Evolutionary conservation across 2,113 vertebrate genomes (phyloP), one percentile per base, ranked within the genome.

Genomic region (Melanotaenia duboulayi): DNA sequence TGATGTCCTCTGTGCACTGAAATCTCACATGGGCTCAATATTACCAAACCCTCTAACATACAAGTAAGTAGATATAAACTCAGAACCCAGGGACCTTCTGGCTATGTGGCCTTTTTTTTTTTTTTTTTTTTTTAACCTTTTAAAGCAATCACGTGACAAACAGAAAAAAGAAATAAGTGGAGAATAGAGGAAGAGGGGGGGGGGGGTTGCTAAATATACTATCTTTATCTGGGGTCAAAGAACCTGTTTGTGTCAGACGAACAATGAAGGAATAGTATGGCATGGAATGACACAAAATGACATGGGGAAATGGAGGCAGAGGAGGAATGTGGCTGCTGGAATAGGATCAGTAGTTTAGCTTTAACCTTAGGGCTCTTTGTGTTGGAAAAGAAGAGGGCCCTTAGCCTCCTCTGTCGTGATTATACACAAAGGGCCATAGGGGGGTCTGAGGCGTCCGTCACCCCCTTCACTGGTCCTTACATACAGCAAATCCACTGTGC

Each of bases 301-400:
- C 66, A 50, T 1, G 12, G 59, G 50, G 35, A 75, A 58, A 25
- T n/a, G 28, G 40, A 77, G 69, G 56, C 42, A 76, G 64, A 82
- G 49, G 56, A 83, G 83, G 86, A 91, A 87, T 82, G 83, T 80
- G 72, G 84, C 74, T 65, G 46, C 81, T 93, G 91, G 93, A 93
- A 88, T 25, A 19, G 60, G 87, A 92, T 93, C 92, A 93, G 90
- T 91, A 83, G 79, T 80, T 84, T 55, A 80, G 84, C 75, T 71
- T 80, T 87, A 89, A 92, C 91, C 90, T 90, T 86, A 58, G 25
- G 77, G 89, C 84, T 87, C 84, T 91, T 86, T 81, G 79, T 89
- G 84, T 76, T 87, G 74, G 80, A 83, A 28, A 28, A 76, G 75
- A 50, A 90, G 79, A 85, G 64, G 72, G 74, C 75, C 61, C 79